Evolutionary conservation across 2,797 vertebrate genomes (phyloP), one percentile per base, ranked within the genome.

Genomic region (Pseudochromis fuscus): DNA sequence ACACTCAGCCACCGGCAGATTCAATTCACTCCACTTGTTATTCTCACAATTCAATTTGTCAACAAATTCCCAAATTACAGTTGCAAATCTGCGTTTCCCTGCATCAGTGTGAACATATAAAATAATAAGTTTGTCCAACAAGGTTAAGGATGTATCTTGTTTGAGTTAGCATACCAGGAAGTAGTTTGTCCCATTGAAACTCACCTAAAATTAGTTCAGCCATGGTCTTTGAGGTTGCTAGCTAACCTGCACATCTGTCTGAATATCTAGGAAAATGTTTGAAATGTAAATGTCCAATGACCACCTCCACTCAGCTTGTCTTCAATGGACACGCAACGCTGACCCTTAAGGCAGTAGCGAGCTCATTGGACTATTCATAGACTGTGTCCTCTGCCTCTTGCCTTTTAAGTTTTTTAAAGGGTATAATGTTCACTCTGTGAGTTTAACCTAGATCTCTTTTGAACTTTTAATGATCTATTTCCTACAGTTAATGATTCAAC

Each of bases 401-500:
- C 90, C 91, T 93, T 93, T 93, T 90, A 92, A 93, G 87, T 92
- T 92, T 89, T 87, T 92, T 89, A 92, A 90, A 89, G 89, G 90
- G 91, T 93, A 93, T 93, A 92, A 89, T 90, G 92, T 91, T 93
- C 90, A 84, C 88, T 88, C 82, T 89, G 90, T 93, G 92, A 90
- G 89, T 91, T 95, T 94, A 95, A 94, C 94, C 91, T 75, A 83
- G 90, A 84, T 94, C 83, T 89, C 91, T 89, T 94, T 95, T 95
- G 92, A 94, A 93, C 92, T 94, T 95, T 94, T 95, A 95, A 94
- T 94, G 92, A 95, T 94, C 92, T 84, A 93, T 93, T 91, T 91
- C 81, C 91, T 88, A 90, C 83, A 93, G 94, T 95, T 94, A 94
- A 95, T 95, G 87, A 94, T 95, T 94, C 88, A 93, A 87, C 84